Evolutionary conservation across 2,113 vertebrate species (phyloP), one percentile per base, ranked within the genome.

Genomic region (Pangasianodon hypophthalmus): DNA sequence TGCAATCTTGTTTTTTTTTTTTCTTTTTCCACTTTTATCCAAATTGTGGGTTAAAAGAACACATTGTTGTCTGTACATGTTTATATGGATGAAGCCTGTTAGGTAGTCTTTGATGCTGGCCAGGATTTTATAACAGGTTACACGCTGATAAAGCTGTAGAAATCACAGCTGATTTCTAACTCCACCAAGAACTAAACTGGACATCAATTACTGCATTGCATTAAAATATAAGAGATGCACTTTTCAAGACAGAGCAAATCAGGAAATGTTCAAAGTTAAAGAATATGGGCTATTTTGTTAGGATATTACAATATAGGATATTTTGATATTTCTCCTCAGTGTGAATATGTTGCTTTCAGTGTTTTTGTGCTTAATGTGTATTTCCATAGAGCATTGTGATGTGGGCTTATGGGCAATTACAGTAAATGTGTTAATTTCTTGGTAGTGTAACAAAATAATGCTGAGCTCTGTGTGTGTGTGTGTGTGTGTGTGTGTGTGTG

Each of bases 151-250:
- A 32, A 79, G 19, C n/a, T 44, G 44, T 67, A 81, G 77, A 90
- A 88, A 81, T 87, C 84, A 84, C 60, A 64, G 5, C 41, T 46
- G 50, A 90, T 82, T 81, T 90, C 46, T 85, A 87, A 79, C 92
- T 89, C 80, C 58, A 88, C 80, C 77, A 87, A 60, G 37, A 80
- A 81, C 87, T 88, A 71, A 87, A 73, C 87, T 84, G 87, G 90
- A 69, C 88, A 88, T 62, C 85, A 89, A 84, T 92, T 86, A 69
- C 82, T 86, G 58, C 85, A 84, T 90, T 79, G 52, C 84, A 83
- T 77, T 13, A 87, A 67, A 81, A 85, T 56, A 83, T n/a, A 0
- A 81, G 29, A 32, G 14, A 32, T 32, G 29, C 13, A 52, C 6
- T 54, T 81, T 81, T 54, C 79, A 32, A 18, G 48, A 80, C 41